phyloP scores from a whole-genome alignment of 2,888 invertebrate species.

The Eupithecia tripunctaria region DNA sequence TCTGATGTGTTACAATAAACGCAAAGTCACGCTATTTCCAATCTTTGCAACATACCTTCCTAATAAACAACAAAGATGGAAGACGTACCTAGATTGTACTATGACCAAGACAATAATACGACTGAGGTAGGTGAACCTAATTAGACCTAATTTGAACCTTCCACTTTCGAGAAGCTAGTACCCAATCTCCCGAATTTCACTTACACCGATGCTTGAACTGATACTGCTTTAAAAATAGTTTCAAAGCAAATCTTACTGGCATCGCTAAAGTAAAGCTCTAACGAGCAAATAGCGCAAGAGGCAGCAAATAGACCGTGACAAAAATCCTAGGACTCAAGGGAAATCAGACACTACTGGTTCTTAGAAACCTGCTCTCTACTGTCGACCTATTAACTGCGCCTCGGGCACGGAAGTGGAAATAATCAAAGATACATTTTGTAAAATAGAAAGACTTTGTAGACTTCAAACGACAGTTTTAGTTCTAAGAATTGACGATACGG shows the following conservation, averaged over 20 bases:
- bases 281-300: constrained; percentile 44
- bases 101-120: too few species aligned
- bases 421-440: not conserved
- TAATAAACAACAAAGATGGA: too few species aligned
- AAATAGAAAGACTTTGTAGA: not conserved
- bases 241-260: not conserved
- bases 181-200: too few species aligned
- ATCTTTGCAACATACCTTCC: too few species aligned
- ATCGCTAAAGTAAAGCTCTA: constrained; percentile 18
- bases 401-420: not conserved
- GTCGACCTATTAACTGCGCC: not conserved
- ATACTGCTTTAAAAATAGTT: not conserved
- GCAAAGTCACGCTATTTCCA: too few species aligned
- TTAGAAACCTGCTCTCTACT: not conserved
- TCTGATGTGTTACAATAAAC: too few species aligned
- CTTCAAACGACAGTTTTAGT: not conserved
- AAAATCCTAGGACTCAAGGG: constrained; percentile 61
- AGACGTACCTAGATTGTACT: too few species aligned
- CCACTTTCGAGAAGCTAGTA: too few species aligned
- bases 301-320: constrained; percentile 60
- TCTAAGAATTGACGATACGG: not conserved
- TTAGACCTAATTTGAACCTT: too few species aligned
- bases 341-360: constrained; percentile 55
- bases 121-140: too few species aligned
- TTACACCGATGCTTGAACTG: not conserved